Percentiles rank a stretch among this genome's conserved stretches.
phyloP scores from a whole-genome alignment of 2,113 vertebrate genomes.

The Sebastes schlegelii region DNA sequence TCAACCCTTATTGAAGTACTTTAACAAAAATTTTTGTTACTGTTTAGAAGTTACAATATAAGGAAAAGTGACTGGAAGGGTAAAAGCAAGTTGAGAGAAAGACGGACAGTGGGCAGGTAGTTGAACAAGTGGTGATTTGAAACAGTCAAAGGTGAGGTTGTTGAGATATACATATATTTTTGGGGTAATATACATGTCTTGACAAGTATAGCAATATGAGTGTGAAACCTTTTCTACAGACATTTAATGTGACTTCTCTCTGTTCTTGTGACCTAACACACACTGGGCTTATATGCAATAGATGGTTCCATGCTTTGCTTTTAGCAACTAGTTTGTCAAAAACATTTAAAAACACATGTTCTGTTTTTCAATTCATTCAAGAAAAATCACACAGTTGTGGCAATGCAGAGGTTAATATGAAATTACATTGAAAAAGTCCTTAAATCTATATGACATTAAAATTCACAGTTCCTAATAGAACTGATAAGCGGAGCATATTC shows the following conservation, averaged over 20 bases:
- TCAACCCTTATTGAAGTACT: conserved; percentile 7
- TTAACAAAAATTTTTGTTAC: conserved; percentile 52
- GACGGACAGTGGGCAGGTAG: neutral
- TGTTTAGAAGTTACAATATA: conserved; percentile 26
- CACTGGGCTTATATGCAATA: conserved; percentile 29
- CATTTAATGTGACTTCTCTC: conserved; percentile 47
- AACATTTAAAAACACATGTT: conserved; percentile 22
- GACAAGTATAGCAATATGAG: conserved; percentile 42
- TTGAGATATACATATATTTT: conserved; percentile 44
- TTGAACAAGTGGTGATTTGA: conserved; percentile 24
- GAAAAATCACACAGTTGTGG: conserved; percentile 29
- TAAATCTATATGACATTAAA: conserved; percentile 8
- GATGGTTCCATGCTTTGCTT: conserved; percentile 49
- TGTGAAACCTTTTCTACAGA: conserved; percentile 60
- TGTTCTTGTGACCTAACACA: conserved; percentile 46
- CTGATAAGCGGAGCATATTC: conserved; percentile 10
- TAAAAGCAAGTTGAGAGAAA: conserved; percentile 36
- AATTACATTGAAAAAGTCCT: neutral
- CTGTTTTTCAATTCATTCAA: conserved; percentile 32
- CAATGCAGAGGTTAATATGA: conserved; percentile 25
- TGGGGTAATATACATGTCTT: conserved; percentile 50
- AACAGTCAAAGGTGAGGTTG: neutral
- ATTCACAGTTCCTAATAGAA: conserved; percentile 1
- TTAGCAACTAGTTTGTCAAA: conserved; percentile 25
- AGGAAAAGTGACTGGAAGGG: conserved; percentile 11